Percentiles rank a stretch among this genome's conserved stretches.
phyloP scores from a whole-genome alignment of 92 coral and sea anemone genomes.

The Montipora capitata region DNA sequence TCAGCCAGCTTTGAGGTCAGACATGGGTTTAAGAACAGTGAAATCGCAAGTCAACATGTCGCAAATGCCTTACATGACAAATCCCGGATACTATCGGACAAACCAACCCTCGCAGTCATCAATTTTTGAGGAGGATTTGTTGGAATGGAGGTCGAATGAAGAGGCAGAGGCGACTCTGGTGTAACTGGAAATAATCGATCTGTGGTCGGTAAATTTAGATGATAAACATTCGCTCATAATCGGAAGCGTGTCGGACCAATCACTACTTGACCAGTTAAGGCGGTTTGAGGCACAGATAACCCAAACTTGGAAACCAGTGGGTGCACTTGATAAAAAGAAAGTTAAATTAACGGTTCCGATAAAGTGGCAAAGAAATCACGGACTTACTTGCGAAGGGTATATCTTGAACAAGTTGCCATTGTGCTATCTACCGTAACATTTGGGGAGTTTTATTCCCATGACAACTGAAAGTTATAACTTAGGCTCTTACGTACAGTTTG shows the following conservation, averaged over 20 bases:
- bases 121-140: slow-evolving; percentile 79
- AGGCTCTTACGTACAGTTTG: too few relatives aligned
- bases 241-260: background rate
- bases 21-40: slow-evolving; percentile 54
- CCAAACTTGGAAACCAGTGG: too few relatives aligned
- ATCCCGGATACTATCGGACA: slow-evolving; percentile 68
- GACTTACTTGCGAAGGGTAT: background rate
- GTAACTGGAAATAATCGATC: slow-evolving; percentile 28
- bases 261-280: background rate
- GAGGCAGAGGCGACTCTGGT: slow-evolving; percentile 86
- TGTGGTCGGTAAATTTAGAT: background rate
- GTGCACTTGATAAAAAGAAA: too few relatives aligned
- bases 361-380: too few relatives aligned
- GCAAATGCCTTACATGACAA: slow-evolving; percentile 59
- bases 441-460: background rate
- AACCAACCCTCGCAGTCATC: slow-evolving; percentile 69
- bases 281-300: too few relatives aligned
- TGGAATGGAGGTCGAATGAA: slow-evolving; percentile 80
- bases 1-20: slow-evolving; percentile 4
- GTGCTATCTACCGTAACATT: too few relatives aligned
- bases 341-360: too few relatives aligned
- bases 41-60: slow-evolving; percentile 76
- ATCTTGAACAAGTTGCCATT: background rate
- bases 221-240: background rate
- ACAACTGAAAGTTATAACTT: too few relatives aligned